These are phyloP conservation scores for Drosophila athabasca DNA, from an alignment of 1,140 invertebrate genomes.

Conservation along the genomic window DNA sequence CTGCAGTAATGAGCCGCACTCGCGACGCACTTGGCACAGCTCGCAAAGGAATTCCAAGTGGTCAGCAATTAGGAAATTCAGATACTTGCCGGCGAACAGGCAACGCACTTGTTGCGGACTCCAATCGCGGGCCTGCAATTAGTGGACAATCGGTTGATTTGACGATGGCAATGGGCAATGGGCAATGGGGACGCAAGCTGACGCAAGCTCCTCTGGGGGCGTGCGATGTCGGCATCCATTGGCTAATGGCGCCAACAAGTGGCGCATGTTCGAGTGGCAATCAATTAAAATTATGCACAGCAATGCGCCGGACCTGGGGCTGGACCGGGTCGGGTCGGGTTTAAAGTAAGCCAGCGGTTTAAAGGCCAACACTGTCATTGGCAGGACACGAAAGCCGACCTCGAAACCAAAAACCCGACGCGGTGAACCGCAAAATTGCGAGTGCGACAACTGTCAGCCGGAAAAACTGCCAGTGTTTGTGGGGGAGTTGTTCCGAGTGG, in stretches of 20 bases:
- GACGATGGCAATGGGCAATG: background rate
- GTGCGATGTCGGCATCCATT: slow-evolving; percentile 34
- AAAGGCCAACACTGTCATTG: slow-evolving; percentile 23
- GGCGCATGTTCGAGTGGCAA: slow-evolving; percentile 73
- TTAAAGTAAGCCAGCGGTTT: slow-evolving; percentile 53
- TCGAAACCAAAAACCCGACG: slow-evolving; percentile 52
- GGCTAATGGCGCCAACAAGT: slow-evolving; percentile 52
- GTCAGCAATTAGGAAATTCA: slow-evolving; percentile 83
- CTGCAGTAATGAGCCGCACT: slow-evolving; percentile 77
- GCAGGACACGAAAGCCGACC: slow-evolving; percentile 24
- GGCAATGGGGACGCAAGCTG: background rate
- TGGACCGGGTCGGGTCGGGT: background rate
- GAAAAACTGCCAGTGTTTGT: slow-evolving; percentile 28
- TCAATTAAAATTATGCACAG: slow-evolving; percentile 74
- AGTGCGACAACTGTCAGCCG: slow-evolving; percentile 67
- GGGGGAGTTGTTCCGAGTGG: slow-evolving; percentile 2
- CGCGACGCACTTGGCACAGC: slow-evolving; percentile 72
- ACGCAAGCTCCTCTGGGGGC: background rate
- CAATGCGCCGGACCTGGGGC: background rate
- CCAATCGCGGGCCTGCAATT: slow-evolving; percentile 73
- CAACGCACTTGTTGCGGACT: slow-evolving; percentile 79
- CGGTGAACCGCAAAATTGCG: slow-evolving; percentile 75
- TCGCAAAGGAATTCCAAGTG: slow-evolving; percentile 80
- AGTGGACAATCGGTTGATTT: slow-evolving; percentile 49
- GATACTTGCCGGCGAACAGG: slow-evolving; percentile 65